These are phyloP conservation scores for Phyllotis vaccarum DNA, from an alignment of 2,797 vertebrate species.

Conservation along the genomic window DNA sequence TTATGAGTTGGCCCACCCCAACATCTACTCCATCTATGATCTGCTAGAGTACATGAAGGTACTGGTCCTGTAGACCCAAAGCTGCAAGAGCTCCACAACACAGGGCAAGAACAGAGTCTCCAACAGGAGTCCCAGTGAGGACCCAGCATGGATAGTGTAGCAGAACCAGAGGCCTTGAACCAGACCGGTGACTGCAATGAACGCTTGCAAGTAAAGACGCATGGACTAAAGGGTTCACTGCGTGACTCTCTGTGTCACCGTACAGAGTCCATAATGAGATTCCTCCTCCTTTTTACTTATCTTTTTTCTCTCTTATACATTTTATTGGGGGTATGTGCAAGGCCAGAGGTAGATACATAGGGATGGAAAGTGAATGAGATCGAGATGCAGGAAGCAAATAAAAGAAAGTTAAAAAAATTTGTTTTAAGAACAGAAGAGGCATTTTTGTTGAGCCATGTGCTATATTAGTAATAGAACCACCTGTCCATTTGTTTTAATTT, in stretches of 20 bases:
- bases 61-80: not conserved
- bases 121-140: not conserved
- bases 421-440: not conserved
- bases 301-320: not conserved
- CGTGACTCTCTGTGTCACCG: not conserved
- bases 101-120: not conserved
- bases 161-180: not conserved
- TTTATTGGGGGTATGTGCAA: not conserved
- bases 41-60: not conserved
- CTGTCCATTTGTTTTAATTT: not conserved
- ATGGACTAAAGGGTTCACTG: not conserved
- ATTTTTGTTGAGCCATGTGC: not conserved
- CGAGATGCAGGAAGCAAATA: not conserved
- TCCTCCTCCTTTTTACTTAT: not conserved
- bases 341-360: not conserved
- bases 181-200: not conserved
- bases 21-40: not conserved
- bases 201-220: not conserved
- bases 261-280: not conserved
- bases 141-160: not conserved
- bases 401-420: not conserved
- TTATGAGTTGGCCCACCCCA: not conserved
- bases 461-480: slow-evolving; percentile 32
- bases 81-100: not conserved
- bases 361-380: not conserved